Evolutionary conservation across 2,888 invertebrate genomes (phyloP).

Genomic region (Catocala fraxini): DNA sequence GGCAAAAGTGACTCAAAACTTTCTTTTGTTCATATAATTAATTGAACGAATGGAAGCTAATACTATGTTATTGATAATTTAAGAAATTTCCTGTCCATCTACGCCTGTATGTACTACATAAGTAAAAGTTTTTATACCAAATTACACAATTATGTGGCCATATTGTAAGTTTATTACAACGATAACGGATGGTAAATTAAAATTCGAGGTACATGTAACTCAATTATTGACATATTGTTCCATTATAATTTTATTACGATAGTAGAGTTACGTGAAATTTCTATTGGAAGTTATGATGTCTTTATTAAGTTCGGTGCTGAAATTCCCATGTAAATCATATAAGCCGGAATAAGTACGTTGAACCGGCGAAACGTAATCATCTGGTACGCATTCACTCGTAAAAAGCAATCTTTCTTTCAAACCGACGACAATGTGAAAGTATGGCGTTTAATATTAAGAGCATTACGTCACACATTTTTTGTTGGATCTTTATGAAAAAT

Average conservation of each 20-base stretch:
- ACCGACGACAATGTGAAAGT: slow-evolving; percentile 61
- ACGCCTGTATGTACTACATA: slow-evolving; percentile 22
- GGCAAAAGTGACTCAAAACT: slow-evolving; percentile 7
- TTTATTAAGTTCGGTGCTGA: slow-evolving; percentile 30
- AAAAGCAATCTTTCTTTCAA: slow-evolving; percentile 69
- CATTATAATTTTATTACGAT: slow-evolving; percentile 31
- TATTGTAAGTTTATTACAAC: slow-evolving; percentile 36
- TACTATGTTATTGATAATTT: slow-evolving; percentile 41
- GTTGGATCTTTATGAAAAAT: slow-evolving; percentile 53
- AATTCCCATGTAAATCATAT: slow-evolving; percentile 71
- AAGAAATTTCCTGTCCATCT: slow-evolving; percentile 31
- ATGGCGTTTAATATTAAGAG: slow-evolving; percentile 60
- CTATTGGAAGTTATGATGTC: slow-evolving; percentile 15
- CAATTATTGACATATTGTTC: slow-evolving; percentile 34
- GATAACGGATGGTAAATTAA: slow-evolving; percentile 29
- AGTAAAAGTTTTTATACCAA: slow-evolving; percentile 48
- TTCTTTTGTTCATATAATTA: slow-evolving; percentile 36
- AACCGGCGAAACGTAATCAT: slow-evolving; percentile 72
- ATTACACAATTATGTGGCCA: slow-evolving; percentile 31
- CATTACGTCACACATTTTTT: slow-evolving; percentile 58
- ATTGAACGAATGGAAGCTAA: slow-evolving; percentile 25
- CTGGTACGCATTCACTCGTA: slow-evolving; percentile 64
- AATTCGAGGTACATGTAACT: slow-evolving; percentile 24
- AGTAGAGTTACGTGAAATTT: slow-evolving; percentile 20
- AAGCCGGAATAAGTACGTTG: slow-evolving; percentile 52